Conservation (phyloP, 1,140 invertebrate genomes). For the Brachionus plicatilis region DNA sequence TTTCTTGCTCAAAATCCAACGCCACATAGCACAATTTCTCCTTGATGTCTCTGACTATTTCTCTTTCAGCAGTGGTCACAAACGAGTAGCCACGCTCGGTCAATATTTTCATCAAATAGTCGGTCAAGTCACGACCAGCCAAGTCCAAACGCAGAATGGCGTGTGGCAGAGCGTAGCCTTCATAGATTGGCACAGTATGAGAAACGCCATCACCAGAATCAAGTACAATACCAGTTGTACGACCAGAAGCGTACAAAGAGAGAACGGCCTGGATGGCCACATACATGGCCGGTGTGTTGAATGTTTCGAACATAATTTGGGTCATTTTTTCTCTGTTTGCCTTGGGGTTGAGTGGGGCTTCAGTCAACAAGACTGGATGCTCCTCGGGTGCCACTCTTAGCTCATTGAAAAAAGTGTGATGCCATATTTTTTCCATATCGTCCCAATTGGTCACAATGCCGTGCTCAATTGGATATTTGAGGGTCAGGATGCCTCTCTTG, state of each 20-base stretch:
- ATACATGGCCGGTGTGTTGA: slow-evolving; percentile 65
- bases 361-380: slow-evolving; percentile 81
- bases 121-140: slow-evolving; percentile 86
- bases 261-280: slow-evolving; percentile 81
- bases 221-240: slow-evolving; percentile 87
- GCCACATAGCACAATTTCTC: slow-evolving; percentile 58
- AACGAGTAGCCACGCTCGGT: slow-evolving; percentile 51
- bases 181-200: slow-evolving; percentile 87
- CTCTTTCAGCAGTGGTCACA: slow-evolving; percentile 66
- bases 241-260: slow-evolving; percentile 82
- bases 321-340: slow-evolving; percentile 57
- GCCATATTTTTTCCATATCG: slow-evolving; percentile 66
- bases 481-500: slow-evolving; percentile 64
- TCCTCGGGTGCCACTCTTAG: slow-evolving; percentile 87
- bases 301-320: slow-evolving; percentile 47
- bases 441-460: slow-evolving; percentile 44
- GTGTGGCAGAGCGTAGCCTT: slow-evolving; percentile 68
- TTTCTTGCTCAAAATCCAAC: slow-evolving; percentile 69
- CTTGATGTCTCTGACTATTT: slow-evolving; percentile 85
- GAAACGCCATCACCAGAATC: slow-evolving; percentile 89
- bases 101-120: slow-evolving; percentile 80
- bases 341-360: slow-evolving; percentile 75
- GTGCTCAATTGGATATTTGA: slow-evolving; percentile 60
- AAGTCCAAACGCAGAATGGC: slow-evolving; percentile 81
- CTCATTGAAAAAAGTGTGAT: slow-evolving; percentile 64